Conservation (phyloP, 1,140 invertebrate genomes). For the Dendroctonus ponderosae region DNA sequence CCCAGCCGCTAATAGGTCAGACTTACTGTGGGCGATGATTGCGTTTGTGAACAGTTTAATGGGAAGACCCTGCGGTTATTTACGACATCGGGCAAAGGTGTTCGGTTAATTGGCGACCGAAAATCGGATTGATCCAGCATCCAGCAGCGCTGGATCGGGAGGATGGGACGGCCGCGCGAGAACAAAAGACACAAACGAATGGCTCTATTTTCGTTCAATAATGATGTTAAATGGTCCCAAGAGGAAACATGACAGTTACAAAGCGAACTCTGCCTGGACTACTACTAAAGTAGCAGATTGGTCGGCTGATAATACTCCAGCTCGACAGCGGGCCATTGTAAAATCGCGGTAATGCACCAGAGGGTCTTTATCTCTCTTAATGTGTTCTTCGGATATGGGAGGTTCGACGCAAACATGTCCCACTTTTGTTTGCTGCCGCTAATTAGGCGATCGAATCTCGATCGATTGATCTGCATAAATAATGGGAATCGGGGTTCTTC, state of each 20-base stretch:
- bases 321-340: constrained; percentile 16
- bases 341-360: constrained; percentile 11
- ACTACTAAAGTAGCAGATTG: constrained; percentile 25
- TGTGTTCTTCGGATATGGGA: constrained; percentile 1
- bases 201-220: constrained; percentile 21
- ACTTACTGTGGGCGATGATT: constrained; percentile 12
- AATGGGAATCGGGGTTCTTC: no score
- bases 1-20: neutral
- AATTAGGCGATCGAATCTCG: no score
- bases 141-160: neutral
- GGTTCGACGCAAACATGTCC: constrained; percentile 1
- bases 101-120: neutral
- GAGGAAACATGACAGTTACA: constrained; percentile 25
- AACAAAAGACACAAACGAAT: constrained; percentile 9
- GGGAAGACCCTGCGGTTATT: neutral
- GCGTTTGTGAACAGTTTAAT: constrained; percentile 3
- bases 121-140: neutral
- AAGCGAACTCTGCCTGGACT: constrained; percentile 16
- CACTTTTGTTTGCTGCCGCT: neutral
- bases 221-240: constrained; percentile 24
- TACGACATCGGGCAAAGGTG: constrained; percentile 5
- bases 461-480: no score
- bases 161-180: neutral
- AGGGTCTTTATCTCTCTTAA: constrained; percentile 9
- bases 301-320: constrained; percentile 10